phyloP scores from a whole-genome alignment of 2,797 vertebrate genomes.

The Leuciscus waleckii region DNA sequence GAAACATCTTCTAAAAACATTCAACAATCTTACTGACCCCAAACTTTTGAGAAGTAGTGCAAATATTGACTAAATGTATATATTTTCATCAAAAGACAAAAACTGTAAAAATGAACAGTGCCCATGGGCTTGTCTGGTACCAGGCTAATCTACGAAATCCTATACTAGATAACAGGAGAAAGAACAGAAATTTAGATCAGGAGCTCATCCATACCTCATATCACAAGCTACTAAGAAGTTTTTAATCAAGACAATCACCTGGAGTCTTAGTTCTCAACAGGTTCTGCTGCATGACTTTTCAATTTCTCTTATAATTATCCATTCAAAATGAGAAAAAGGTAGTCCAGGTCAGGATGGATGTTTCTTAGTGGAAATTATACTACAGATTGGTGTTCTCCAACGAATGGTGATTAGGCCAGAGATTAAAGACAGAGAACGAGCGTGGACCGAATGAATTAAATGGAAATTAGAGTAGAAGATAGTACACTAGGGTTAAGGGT shows the following conservation, averaged over 20 bases:
- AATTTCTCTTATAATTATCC: constrained; percentile 30
- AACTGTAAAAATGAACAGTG: neutral
- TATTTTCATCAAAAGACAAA: neutral
- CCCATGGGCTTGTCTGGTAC: neutral
- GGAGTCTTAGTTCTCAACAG: neutral
- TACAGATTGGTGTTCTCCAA: neutral
- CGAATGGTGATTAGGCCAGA: constrained; percentile 20
- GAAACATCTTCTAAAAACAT: neutral
- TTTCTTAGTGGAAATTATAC: constrained; percentile 23
- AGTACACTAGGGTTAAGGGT: neutral
- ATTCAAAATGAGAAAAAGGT: constrained; percentile 15
- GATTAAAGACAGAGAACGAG: constrained; percentile 27
- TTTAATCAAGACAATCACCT: constrained; percentile 29
- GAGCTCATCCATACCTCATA: neutral
- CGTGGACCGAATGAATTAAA: neutral
- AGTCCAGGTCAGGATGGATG: neutral
- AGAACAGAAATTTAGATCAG: constrained; percentile 5
- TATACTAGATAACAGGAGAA: neutral
- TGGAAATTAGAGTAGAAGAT: neutral
- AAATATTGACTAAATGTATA: neutral
- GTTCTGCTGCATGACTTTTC: neutral
- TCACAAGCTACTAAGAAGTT: neutral
- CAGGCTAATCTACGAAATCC: neutral
- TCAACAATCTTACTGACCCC: neutral
- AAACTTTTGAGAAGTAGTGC: neutral